phyloP scores from a whole-genome alignment of 1,140 invertebrate species.

The Venturia canescens region DNA sequence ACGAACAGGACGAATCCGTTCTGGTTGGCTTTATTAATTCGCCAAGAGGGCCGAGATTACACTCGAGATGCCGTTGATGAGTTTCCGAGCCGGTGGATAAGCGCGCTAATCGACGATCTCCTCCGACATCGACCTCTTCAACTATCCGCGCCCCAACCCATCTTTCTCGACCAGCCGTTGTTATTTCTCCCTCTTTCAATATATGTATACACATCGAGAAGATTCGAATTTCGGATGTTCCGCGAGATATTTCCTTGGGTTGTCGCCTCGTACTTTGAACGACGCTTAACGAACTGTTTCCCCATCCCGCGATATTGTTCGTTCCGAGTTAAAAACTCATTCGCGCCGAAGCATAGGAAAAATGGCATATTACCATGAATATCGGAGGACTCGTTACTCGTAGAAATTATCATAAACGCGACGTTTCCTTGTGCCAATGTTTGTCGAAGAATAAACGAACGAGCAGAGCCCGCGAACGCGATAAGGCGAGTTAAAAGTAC shows the following conservation, averaged over 20 bases:
- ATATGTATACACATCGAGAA: background rate
- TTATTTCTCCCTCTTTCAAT: constrained; percentile 19
- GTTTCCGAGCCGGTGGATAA: constrained; percentile 43
- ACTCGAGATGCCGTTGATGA: constrained; percentile 45
- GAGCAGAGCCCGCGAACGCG: too few relatives aligned
- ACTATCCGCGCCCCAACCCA: constrained; percentile 9
- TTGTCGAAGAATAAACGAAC: too few relatives aligned
- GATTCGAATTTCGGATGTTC: background rate
- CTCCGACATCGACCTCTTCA: constrained; percentile 40
- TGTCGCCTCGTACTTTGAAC: background rate
- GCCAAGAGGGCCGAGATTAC: constrained; percentile 39
- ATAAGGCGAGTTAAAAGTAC: too few relatives aligned
- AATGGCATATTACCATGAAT: too few relatives aligned
- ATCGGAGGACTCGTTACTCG: too few relatives aligned
- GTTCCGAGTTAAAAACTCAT: too few relatives aligned
- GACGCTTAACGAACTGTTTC: background rate
- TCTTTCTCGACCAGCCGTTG: constrained; percentile 11
- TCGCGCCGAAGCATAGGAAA: too few relatives aligned
- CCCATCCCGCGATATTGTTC: too few relatives aligned
- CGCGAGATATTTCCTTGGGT: background rate
- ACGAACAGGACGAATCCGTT: constrained; percentile 37
- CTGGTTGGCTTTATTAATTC: constrained; percentile 45
- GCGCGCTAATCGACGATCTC: constrained; percentile 45
- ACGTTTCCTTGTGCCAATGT: too few relatives aligned
- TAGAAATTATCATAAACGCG: too few relatives aligned